Conservation (phyloP, 2,797 vertebrate species). For the Apodemus agrarius region DNA sequence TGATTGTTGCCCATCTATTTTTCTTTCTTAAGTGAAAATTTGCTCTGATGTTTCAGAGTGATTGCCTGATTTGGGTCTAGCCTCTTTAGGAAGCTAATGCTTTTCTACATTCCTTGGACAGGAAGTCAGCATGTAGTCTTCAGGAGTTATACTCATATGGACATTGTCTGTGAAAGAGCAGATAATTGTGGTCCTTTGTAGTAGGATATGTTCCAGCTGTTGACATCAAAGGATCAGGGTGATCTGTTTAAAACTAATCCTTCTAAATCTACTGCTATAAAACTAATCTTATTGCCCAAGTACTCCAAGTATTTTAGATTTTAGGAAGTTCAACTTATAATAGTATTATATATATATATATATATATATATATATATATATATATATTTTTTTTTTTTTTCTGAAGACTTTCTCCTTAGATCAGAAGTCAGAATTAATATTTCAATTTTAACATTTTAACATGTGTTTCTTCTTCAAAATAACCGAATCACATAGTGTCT, state of each 20-base stretch:
- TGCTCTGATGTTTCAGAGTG: background rate
- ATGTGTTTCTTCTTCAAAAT: background rate
- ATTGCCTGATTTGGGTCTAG: background rate
- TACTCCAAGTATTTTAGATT: constrained; percentile 76
- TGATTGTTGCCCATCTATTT: constrained; percentile 11
- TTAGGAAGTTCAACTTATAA: constrained; percentile 80
- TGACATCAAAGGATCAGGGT: constrained; percentile 82
- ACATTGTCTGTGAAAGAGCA: constrained; percentile 15
- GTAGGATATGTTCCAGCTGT: constrained; percentile 74
- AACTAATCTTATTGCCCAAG: constrained; percentile 84
- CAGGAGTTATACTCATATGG: constrained; percentile 26
- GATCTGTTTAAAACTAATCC: constrained; percentile 86
- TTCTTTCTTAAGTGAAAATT: background rate
- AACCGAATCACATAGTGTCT: background rate
- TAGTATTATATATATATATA: constrained; percentile 82
- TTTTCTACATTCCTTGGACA: background rate
- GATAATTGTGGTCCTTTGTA: constrained; percentile 46
- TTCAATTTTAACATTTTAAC: background rate
- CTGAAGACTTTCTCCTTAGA: too few relatives aligned
- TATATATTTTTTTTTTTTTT: too few relatives aligned
- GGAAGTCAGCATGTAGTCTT: background rate
- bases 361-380: constrained; percentile 79
- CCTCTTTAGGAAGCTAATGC: constrained; percentile 27
- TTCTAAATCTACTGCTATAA: constrained; percentile 83
- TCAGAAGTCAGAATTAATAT: too few relatives aligned